Evolutionary conservation across 2,888 invertebrate genomes (phyloP), one percentile per base, ranked within the genome.

Genomic region (Leistus spinibarbis): DNA sequence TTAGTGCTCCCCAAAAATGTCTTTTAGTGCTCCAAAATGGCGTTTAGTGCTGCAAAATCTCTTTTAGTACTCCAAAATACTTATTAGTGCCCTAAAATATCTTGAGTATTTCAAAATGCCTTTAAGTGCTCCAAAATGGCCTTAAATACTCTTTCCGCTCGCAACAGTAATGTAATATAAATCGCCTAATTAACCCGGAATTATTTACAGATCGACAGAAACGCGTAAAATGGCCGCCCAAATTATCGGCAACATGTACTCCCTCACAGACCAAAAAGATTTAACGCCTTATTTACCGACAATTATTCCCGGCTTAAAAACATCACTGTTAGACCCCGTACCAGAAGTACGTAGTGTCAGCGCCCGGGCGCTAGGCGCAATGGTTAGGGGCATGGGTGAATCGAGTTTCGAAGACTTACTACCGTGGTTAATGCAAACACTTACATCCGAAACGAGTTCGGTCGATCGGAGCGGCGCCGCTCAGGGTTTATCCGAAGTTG

Each of bases 161-260:
- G n/a, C n/a, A n/a, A n/a, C n/a, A n/a, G n/a, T n/a, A n/a, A n/a
- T n/a, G n/a, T n/a, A n/a, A 40, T 40, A 10, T 40, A 40, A 40
- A 40, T 40, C 40, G 13, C 7, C 7, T 1, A 40, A 24, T 4
- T 4, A 40, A 1, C 1, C 13, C 7, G 10, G 7, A 40, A 20
- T 19, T 5, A 62, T 10, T 63, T 63, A 1, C 13, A 66, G 66
- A 78, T 96, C 97, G 67, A 98, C 99, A 0, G 99, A 99, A 87
- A 99, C 98, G 0, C 90, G 99, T 81, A 97, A 99, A 88, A 98
- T 99, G 97, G 97, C 99, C 0, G 98, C 98, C 2, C 98, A 99
- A 88, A 99, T 99, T 84, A 98, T 99, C 80, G 98, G 99, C 76
- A 99, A 99, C 86, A 99, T 99, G 97, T 99, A 99, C 87, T 98